Evolutionary conservation across 2,113 vertebrate genomes (phyloP), one percentile per base, ranked within the genome.

Genomic region (Melospiza georgiana): DNA sequence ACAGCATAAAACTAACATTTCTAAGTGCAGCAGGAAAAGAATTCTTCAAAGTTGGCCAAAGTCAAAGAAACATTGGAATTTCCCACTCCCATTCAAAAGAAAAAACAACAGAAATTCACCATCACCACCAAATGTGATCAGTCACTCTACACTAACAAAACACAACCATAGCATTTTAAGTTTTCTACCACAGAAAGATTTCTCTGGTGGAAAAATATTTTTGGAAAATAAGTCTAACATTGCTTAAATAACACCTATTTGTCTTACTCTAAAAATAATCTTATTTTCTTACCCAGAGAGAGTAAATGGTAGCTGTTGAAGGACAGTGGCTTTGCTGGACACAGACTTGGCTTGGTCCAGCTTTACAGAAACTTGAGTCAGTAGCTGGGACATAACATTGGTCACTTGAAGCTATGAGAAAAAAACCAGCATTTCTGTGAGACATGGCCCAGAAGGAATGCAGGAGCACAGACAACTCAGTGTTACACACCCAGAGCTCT

Each of bases 301-400:
- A 44, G 95, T 92, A 97, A 99, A 99, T 3, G 98, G 88, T 8
- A 97, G 95, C 86, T 99, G 98, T 54, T 98, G 99, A 88, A 99
- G 98, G 27, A 99, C 94, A 35, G 97, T 74, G 54, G 97, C 98
- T 97, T 99, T 99, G 66, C 98, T 98, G 58, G 98, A 97, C 35
- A 98, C 96, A 49, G 98, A 98, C 55, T 97, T 98, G 14, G 98
- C 99, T 1, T 99, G 98, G 39, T 99, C 98, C 5, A 99, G 97
- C 87, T 98, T 98, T 68, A 99, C 99, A 75, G 97, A 97, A 92
- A 99, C 99, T n/a, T 98, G 98, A 89, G 96, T 97, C 96, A 99
- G 97, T 37, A 98, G 98, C 87, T 99, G 99, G 44, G 99, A 99
- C 96, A 99, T 98, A 82, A 99, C 98, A 51, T 99, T 98, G 12